phyloP scores from a whole-genome alignment of 1,140 invertebrate genomes.

The Gerris buenoi region DNA sequence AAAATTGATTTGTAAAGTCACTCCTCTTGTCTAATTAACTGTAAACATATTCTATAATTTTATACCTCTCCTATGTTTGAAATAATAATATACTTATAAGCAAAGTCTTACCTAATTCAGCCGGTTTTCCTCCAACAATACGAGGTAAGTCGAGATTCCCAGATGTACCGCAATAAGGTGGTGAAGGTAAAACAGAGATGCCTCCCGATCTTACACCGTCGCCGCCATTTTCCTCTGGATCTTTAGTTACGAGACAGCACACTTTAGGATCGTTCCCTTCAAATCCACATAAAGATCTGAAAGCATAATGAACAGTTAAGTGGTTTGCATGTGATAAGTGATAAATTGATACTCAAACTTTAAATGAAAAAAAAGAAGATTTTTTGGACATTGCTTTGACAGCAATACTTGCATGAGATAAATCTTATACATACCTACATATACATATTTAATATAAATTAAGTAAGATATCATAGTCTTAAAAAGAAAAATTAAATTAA shows the following conservation, averaged over 20 bases:
- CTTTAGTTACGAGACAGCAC: background rate
- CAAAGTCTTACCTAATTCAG: conserved; percentile 13
- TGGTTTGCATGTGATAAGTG: no score
- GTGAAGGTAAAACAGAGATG: conserved; percentile 2
- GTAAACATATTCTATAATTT: no score
- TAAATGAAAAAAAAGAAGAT: background rate
- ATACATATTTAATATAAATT: background rate
- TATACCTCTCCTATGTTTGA: no score
- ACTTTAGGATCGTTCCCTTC: background rate
- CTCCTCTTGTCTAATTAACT: no score
- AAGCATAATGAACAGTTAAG: background rate
- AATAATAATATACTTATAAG: no score
- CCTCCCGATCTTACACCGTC: background rate
- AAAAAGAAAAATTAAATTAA: no score
- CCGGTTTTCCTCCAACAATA: conserved; percentile 9
- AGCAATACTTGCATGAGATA: background rate
- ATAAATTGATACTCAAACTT: background rate
- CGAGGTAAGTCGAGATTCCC: background rate
- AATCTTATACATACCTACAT: background rate
- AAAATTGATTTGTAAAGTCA: no score
- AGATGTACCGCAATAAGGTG: conserved; percentile 7
- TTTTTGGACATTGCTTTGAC: background rate
- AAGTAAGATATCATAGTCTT: no score
- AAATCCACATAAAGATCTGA: background rate
- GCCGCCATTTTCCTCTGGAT: background rate